Evolutionary conservation across 1,140 invertebrate species (phyloP).

Genomic region (Belonocnema kinseyi): DNA sequence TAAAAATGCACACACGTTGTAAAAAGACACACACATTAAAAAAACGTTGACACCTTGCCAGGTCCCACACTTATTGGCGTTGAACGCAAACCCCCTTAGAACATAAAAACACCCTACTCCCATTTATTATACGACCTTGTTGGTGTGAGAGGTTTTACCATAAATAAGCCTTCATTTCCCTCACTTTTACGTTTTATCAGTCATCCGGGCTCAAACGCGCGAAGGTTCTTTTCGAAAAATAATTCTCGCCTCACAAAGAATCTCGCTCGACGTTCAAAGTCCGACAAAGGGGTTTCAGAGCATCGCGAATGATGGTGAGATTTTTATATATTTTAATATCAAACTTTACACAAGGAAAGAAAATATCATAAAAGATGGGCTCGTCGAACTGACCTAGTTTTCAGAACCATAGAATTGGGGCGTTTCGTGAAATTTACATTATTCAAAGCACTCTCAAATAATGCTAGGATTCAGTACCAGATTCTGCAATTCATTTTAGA

Average conservation of each 20-base stretch:
- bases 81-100: not conserved
- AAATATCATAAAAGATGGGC: not conserved
- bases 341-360: not conserved
- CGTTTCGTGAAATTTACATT: conserved; percentile 5
- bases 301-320: not conserved
- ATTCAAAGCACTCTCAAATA: conserved; percentile 11
- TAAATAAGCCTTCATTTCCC: conserved; percentile 13
- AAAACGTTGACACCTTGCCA: conserved; percentile 2
- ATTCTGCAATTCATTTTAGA: too few relatives aligned
- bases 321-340: not conserved
- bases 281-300: not conserved
- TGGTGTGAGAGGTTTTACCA: conserved; percentile 11
- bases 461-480: not conserved
- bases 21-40: not conserved
- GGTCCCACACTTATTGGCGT: not conserved
- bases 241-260: not conserved
- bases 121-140: not conserved
- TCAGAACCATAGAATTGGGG: not conserved
- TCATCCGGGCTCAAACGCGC: not conserved
- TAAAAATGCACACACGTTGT: not conserved
- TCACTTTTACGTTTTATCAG: conserved; percentile 15
- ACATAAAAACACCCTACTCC: not conserved
- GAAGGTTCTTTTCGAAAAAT: not conserved
- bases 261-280: not conserved
- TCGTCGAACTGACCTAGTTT: conserved; percentile 20